phyloP scores from a whole-genome alignment of 2,113 vertebrate species.

The Corvus cornix region DNA sequence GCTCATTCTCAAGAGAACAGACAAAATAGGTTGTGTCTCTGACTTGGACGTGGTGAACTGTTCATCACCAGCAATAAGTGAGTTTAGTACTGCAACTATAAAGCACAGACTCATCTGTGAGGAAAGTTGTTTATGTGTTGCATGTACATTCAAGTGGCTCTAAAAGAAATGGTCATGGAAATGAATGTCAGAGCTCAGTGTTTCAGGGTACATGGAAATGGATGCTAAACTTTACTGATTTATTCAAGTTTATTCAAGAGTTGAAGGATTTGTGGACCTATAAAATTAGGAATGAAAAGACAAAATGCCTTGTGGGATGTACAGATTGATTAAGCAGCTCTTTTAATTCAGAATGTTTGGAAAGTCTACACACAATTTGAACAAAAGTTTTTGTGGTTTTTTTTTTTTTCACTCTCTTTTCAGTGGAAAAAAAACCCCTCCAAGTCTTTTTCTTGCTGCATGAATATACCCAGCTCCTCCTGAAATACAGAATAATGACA shows the following conservation, averaged over 20 bases:
- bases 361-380: neutral
- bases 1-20: neutral
- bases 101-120: neutral
- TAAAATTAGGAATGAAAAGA: neutral
- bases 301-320: neutral
- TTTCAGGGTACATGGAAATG: neutral
- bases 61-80: neutral
- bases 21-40: neutral
- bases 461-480: neutral
- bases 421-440: neutral
- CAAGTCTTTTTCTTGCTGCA: neutral
- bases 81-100: neutral
- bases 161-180: neutral
- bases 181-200: neutral
- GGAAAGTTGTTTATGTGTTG: neutral
- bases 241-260: neutral
- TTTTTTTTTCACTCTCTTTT: neutral
- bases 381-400: neutral
- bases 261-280: neutral
- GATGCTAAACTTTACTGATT: neutral
- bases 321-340: neutral
- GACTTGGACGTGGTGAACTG: neutral
- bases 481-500: neutral
- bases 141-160: neutral
- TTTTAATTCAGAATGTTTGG: neutral